Evolutionary conservation across 2,888 invertebrate species (phyloP), one percentile per base, ranked within the genome.

Genomic region (Drosophila paracracens): DNA sequence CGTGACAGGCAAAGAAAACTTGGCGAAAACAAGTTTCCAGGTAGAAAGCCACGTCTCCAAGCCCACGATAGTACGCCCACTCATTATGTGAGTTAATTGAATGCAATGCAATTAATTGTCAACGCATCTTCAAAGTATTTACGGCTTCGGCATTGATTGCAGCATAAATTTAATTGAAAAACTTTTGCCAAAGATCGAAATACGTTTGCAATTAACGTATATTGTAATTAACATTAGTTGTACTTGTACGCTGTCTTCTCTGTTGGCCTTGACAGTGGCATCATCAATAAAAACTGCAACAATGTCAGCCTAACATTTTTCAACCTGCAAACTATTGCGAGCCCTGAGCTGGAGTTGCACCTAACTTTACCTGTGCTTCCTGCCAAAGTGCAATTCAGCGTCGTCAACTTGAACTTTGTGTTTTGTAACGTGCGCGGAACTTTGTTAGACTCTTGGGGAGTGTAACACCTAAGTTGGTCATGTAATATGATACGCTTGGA

Each of bases 321-420:
- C 52, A 58, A 50, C 57, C 54, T 52, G 59, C 51, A 6, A 36
- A 53, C 48, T 35, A 40, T 31, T 13, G 62, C 35, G 18, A 36
- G 16, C 61, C 35, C 33, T 6, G 25, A 35, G 48, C 46, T 48
- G 65, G 18, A 40, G 70, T 54, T 58, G n/a, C 73, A 75, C 67
- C 76, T 38, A 79, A 83, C 84, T 82, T 83, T 61, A 51, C 56
- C 76, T 52, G 53, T 53, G 57, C 62, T 77, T 74, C 80, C 66
- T 69, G 59, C 65, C 85, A 85, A 83, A 83, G 83, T 83, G 83
- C 83, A 85, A 79, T 83, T 85, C 83, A 78, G 79, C 85, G 79
- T 85, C 76, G 79, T 82, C 85, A 85, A 82, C 79, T 83, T 85
- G 83, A 83, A 83, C 85, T 84, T 83, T 81, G 78, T 75, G 72